phyloP scores from a whole-genome alignment of 2,888 invertebrate species.

The Phalera bucephala region DNA sequence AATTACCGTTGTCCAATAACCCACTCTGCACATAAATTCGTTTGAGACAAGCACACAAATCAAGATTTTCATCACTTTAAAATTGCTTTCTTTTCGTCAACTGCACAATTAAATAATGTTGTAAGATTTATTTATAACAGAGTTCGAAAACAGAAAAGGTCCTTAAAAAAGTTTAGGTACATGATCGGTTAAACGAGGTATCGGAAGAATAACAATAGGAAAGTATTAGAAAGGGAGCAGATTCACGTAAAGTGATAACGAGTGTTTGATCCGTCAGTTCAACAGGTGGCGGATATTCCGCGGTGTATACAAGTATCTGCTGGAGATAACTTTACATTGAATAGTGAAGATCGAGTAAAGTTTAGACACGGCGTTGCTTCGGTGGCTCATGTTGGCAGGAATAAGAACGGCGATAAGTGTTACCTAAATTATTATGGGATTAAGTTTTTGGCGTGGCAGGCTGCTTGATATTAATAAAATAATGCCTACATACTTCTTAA shows the following conservation, averaged over 20 bases:
- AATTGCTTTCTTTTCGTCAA: background rate
- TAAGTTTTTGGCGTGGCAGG: too few relatives aligned
- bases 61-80: background rate
- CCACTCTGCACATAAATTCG: constrained; percentile 11
- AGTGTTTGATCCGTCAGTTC: constrained; percentile 48
- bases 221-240: constrained; percentile 19
- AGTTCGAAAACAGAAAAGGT: background rate
- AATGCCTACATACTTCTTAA: too few relatives aligned
- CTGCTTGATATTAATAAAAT: too few relatives aligned
- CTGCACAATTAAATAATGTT: background rate
- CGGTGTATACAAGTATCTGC: constrained; percentile 48
- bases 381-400: too few relatives aligned
- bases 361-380: background rate
- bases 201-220: constrained; percentile 20
- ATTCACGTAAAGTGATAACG: constrained; percentile 33
- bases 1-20: constrained; percentile 16
- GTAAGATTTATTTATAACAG: too few relatives aligned
- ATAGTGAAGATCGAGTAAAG: too few relatives aligned
- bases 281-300: constrained; percentile 49
- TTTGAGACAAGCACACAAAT: background rate
- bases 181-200: constrained; percentile 14
- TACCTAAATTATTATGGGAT: too few relatives aligned
- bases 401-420: too few relatives aligned
- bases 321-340: constrained; percentile 33
- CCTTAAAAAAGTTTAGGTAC: constrained; percentile 7